Evolutionary conservation across 1,140 invertebrate genomes (phyloP), one percentile per base, ranked within the genome.

Genomic region (Zophobas atratus): DNA sequence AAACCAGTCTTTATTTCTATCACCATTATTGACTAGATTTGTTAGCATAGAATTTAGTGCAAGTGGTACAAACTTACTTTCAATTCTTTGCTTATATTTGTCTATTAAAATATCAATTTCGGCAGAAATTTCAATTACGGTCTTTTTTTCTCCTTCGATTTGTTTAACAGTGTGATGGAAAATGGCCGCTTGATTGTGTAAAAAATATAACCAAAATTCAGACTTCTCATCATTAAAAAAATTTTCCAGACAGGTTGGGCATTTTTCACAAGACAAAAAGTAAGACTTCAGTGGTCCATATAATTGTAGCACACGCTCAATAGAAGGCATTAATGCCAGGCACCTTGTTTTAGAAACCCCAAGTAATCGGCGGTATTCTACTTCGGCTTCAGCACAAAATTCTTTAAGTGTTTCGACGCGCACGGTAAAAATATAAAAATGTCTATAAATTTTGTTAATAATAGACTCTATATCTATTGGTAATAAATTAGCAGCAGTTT

Each of bases 361-460:
- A 70, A 81, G 48, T 6, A 80, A 43, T 57, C 55, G 75, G 3
- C 76, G 49, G 70, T 76, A 77, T 41, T 81, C 48, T 2, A 79
- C 53, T 57, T 81, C 77, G 79, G 78, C 33, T 77, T 76, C 74
- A 36, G 85, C 81, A 81, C 83, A 86, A 20, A 20, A 20, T 20
- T 82, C 75, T 80, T 86, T 86, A 20, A 86, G 57, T 6, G 33
- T 49, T 76, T 82, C 78, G n/a, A 85, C 83, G 56, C 80, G 75
- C 34, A 84, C 80, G 43, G 80, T 86, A 57, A 83, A 83, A 48
- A 84, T 84, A 79, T 80, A 82, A 81, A 86, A 86, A 79, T 81
- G 81, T 51, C 43, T 71, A 80, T 83, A 85, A 48, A 85, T 82
- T 80, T 86, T 85, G 3, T 81, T 67, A 63, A 83, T 74, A 75